phyloP scores from a whole-genome alignment of 2,888 invertebrate genomes.

The Dasypogon diadema region DNA sequence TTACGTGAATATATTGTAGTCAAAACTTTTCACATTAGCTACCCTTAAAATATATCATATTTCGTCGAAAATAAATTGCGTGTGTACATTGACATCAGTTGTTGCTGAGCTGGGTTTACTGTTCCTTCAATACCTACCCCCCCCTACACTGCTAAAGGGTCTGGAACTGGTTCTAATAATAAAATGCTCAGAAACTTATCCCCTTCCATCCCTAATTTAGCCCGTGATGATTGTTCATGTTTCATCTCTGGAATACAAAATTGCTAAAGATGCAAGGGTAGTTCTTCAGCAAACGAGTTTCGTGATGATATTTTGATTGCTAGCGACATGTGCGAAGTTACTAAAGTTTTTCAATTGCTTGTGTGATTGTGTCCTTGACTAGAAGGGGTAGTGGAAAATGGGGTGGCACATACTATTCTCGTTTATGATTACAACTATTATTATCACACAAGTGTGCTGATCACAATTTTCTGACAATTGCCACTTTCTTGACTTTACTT shows the following conservation, averaged over 20 bases:
- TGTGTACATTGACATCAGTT: not conserved
- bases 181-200: conserved; percentile 17
- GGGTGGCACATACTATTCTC: not conserved
- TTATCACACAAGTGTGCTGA: no score
- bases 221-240: conserved; percentile 25
- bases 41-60: not conserved
- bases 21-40: conserved; percentile 13
- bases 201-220: conserved; percentile 24
- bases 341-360: conserved; percentile 44
- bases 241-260: conserved; percentile 20
- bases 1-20: not conserved
- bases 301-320: conserved; percentile 38
- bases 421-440: no score
- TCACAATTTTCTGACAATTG: no score
- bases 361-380: conserved; percentile 24
- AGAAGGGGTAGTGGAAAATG: not conserved
- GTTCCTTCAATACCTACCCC: not conserved
- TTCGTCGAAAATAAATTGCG: not conserved
- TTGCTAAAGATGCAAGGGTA: conserved; percentile 9
- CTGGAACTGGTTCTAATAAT: conserved; percentile 1
- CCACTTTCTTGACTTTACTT: no score
- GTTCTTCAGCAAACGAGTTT: conserved; percentile 25
- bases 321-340: conserved; percentile 45
- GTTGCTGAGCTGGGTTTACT: not conserved
- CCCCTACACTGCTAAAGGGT: not conserved